Evolutionary conservation across 2,888 invertebrate species (phyloP), one percentile per base, ranked within the genome.

Genomic region (Rotaria sp.): DNA sequence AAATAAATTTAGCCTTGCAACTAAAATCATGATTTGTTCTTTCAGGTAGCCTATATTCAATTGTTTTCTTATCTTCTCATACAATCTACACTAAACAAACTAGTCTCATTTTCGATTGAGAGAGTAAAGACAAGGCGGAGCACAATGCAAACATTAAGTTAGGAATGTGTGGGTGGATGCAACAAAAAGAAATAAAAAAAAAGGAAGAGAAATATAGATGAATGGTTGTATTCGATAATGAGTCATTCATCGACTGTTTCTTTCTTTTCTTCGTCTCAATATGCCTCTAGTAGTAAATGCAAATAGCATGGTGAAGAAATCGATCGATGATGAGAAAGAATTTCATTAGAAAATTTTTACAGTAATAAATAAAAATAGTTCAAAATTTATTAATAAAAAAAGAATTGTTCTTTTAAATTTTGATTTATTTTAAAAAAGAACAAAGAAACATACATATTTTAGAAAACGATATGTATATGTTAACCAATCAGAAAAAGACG

Each of bases 41-140:
- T 35, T 35, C 35, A 5, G 18, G 2, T 35, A 67, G 18, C 4
- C 67, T 67, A 15, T 35, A 67, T 5, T 30, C 67, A 67, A 18
- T 67, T 67, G 67, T 67, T 35, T 67, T 67, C 67, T 67, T 67
- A 67, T 67, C 67, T 67, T 30, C 30, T 67, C 30, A 26, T 67
- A 18, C 67, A 67, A 67, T 35, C 67, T 67, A 67, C 13, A 67
- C 30, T 15, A 18, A 30, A 67, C 30, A 30, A 67, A 30, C 15
- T 67, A 35, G 11, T 67, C 67, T 35, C 67, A 35, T 67, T 30
- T 67, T 67, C 67, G 67, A 67, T 11, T 67, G 67, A 67, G 67
- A 30, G 67, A 35, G 67, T 67, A 67, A 30, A 67, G 67, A 67
- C 67, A 67, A 67, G 35, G 67, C 67, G 67, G 35, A 67, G 67